Base-by-base conservation (phyloP, 1,140 invertebrate species). In the Drosophila varians region DNA sequence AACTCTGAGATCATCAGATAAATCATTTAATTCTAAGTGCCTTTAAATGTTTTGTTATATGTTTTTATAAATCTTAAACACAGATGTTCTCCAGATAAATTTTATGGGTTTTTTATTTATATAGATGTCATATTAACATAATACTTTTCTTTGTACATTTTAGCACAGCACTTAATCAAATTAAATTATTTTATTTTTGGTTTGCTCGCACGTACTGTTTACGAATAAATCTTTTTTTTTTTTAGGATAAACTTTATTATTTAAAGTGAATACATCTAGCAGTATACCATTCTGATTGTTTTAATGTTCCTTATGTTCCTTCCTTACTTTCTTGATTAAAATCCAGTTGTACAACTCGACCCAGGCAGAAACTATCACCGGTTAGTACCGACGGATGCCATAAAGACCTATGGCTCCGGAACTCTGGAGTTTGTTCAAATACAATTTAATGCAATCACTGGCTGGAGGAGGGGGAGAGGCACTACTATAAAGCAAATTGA, bases 371-470 rank as follows among this genome's bases (percentile, higher is more conserved):
- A 45, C 26, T 45, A 43, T 57, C 38, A 57, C 52, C 58, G 58
- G 38, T 45, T 45, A 26, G 38, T 18, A 40, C 4, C 25, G 12
- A 18, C 28, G 28, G 55, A 23, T 16, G 18, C 14, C 55, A 51
- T 12, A 36, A 23, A n/a, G 49, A 61, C 18, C 12, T 42, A 12
- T 5, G 12, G 34, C 64, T 55, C 34, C 45, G 62, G 49, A 47
- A 53, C 70, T 74, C 18, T 31, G 42, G 12, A 42, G 54, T 45
- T 51, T 51, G 26, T 51, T 66, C 73, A 78, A 76, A 76, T 56
- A 71, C 61, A 73, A 76, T 73, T 76, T 68, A 52, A 66, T 53
- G 68, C 76, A 79, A 76, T 79, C 65, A 75, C 51, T 55, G 68
- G 58, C 1, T 3, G 61, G 77, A 83, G 84, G 66, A 70, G 45